Base-by-base conservation (phyloP, 2,888 invertebrate species). In the Torymus texanus region DNA sequence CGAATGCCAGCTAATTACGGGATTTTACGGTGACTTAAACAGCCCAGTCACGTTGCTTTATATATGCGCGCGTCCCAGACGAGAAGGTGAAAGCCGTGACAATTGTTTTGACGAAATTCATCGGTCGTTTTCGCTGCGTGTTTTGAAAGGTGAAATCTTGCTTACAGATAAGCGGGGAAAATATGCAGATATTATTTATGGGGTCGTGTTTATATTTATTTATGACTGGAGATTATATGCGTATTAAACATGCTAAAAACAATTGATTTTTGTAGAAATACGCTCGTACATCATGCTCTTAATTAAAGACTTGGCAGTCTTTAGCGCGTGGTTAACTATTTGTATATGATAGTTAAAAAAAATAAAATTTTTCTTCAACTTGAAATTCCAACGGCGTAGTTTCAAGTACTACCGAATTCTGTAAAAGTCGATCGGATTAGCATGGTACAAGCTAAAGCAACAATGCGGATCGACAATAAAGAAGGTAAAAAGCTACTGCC, bases 41-140 rank as follows among this genome's bases (percentile, higher is more conserved):
- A 73, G 67, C 62, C 29, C 29, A 67, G 55, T 67, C 71, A 58
- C 58, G 55, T n/a, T 4, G 29, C 56, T 21, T 61, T 18, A 24
- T 18, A 5, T 4, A 11, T n/a, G 58, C 24, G 55, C 55, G 62
- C 13, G 58, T 8, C 59, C 51, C 2, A 5, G 29, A 29, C 4
- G 29, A 29, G 29, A 29, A 18, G 56, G 67, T 11, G 70, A 76
- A 61, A 67, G 59, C 68, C 53, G 2, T 51, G 70, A 76, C 76
- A 71, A 76, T 65, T 58, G 65, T 63, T 71, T 70, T 63, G 63
- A 71, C 70, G 63, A 70, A 76, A 63, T 71, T 71, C 58, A 71
- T 71, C 63, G 41, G 76, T 13, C 14, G 51, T 62, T 76, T 62
- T 5, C 51, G 24, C 68, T 53, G 16, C 29, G 67, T 16, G 18